phyloP scores from a whole-genome alignment of 1,140 invertebrate genomes.

The Linepithema humile region DNA sequence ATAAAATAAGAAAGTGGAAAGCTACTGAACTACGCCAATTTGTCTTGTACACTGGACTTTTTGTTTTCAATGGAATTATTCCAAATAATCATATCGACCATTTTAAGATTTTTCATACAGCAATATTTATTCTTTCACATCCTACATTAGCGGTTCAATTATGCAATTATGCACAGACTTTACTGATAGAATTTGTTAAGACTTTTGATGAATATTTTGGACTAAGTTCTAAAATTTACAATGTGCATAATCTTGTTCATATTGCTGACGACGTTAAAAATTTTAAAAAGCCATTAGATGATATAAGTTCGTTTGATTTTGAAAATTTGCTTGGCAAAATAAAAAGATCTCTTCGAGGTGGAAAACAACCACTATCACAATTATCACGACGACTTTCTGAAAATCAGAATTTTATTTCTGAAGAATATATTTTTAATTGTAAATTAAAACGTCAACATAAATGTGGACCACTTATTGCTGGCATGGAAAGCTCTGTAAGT shows the following conservation, averaged over 20 bases:
- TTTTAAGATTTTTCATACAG: conserved; percentile 1
- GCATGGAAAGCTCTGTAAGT: too few relatives aligned
- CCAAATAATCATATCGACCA: background rate
- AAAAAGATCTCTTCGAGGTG: background rate
- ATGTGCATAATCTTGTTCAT: background rate
- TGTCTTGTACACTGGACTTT: conserved; percentile 3
- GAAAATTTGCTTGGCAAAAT: conserved; percentile 16
- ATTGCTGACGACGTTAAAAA: background rate
- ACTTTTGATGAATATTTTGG: background rate
- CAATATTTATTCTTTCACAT: background rate
- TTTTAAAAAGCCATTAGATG: background rate
- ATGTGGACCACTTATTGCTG: too few relatives aligned
- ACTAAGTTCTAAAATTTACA: background rate
- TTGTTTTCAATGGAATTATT: conserved; percentile 4
- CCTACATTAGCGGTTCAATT: background rate
- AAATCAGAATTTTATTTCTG: background rate
- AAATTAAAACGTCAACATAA: too few relatives aligned
- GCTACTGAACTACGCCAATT: background rate
- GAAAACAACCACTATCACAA: background rate
- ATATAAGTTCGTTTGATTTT: conserved; percentile 8
- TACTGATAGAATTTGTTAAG: background rate
- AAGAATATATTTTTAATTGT: background rate
- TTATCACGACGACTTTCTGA: conserved; percentile 16
- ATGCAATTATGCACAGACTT: background rate
- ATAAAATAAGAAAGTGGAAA: conserved; percentile 15